These are phyloP conservation scores for Chaetoderma sp. DNA, from an alignment of 2,888 invertebrate genomes.

Conservation along the genomic window DNA sequence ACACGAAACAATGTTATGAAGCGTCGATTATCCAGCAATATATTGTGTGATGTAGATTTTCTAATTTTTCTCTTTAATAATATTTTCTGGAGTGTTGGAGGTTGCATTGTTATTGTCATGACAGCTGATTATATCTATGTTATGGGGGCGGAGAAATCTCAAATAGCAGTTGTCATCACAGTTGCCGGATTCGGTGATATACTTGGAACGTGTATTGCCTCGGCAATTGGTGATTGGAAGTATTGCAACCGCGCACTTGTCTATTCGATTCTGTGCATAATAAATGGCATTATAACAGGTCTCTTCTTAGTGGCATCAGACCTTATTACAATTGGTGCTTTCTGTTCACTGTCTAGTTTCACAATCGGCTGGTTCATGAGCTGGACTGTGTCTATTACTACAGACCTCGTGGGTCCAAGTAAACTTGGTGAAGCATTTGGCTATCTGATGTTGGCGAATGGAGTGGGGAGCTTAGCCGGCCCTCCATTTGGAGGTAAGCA, in stretches of 20 bases:
- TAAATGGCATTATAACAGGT: conserved; percentile 39
- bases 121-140: conserved; percentile 47
- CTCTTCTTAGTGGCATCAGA: conserved; percentile 16
- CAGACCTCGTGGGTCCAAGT: conserved; percentile 50
- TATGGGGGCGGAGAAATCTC: conserved; percentile 40
- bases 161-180: conserved; percentile 44
- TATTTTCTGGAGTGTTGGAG: conserved; percentile 54
- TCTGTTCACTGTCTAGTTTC: conserved; percentile 43
- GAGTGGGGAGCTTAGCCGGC: conserved; percentile 51
- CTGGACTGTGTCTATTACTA: conserved; percentile 50
- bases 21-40: too few species aligned
- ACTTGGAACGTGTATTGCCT: conserved; percentile 51
- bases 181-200: conserved; percentile 45
- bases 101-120: conserved; percentile 45
- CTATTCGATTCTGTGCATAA: conserved; percentile 46
- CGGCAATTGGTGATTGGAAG: conserved; percentile 49
- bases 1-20: too few species aligned
- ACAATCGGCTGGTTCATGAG: conserved; percentile 54
- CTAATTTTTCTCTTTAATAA: conserved; percentile 54
- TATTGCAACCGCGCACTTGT: conserved; percentile 41
- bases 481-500: conserved; percentile 53
- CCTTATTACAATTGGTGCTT: background rate
- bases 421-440: conserved; percentile 54
- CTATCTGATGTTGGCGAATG: conserved; percentile 58
- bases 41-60: conserved; percentile 39